These are phyloP conservation scores for Drosophila leontia DNA, from an alignment of 1,140 invertebrate species.

Conservation along the genomic window DNA sequence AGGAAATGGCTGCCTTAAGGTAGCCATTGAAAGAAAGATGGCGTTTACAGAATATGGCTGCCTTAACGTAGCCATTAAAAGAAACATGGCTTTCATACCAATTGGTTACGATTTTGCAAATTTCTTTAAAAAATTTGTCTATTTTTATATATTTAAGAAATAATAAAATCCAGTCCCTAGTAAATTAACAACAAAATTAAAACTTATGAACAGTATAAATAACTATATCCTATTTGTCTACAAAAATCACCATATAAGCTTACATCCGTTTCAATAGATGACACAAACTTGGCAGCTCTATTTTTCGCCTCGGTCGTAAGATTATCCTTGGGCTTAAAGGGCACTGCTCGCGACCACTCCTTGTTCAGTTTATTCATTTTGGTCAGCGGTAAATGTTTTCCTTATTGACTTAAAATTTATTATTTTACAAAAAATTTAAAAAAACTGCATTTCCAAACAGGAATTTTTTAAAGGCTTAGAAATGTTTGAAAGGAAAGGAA, in stretches of 20 bases:
- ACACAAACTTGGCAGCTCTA: constrained; percentile 30
- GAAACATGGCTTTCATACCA: no score
- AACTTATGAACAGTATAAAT: background rate
- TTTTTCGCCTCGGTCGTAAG: constrained; percentile 45
- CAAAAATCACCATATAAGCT: background rate
- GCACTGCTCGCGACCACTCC: constrained; percentile 48
- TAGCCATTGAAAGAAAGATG: background rate
- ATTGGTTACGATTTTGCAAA: no score
- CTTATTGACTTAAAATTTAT: constrained; percentile 7
- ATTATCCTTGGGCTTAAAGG: constrained; percentile 50
- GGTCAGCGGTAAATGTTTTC: background rate
- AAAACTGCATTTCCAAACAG: background rate
- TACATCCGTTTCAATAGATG: constrained; percentile 56
- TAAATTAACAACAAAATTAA: no score
- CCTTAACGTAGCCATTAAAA: no score
- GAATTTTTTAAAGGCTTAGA: background rate
- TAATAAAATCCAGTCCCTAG: no score
- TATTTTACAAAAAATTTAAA: background rate
- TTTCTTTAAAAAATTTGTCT: no score
- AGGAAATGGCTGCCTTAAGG: background rate
- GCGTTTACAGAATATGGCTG: background rate
- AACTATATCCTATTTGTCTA: background rate
- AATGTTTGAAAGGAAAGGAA: constrained; percentile 18
- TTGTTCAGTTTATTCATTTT: constrained; percentile 27
- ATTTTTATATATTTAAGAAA: no score